Base-by-base conservation (phyloP, 2,797 vertebrate genomes). In the Chrysocyon brachyurus region DNA sequence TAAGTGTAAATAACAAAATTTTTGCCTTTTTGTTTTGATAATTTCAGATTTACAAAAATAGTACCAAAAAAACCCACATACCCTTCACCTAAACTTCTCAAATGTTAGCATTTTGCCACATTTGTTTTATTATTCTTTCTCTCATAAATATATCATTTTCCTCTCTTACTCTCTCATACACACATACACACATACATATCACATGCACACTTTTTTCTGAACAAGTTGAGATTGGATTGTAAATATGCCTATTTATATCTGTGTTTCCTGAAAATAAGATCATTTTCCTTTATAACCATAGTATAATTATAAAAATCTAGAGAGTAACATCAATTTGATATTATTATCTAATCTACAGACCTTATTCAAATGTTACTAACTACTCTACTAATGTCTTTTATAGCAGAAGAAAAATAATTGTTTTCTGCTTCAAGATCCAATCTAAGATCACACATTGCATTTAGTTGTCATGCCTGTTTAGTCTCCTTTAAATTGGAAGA, bases 21-120 rank as follows among this genome's bases (percentile, higher is more conserved):
- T 61, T 75, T 81, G 59, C 5, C 17, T 94, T 88, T 57, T 91
- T 31, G 57, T 46, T 84, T 96, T 73, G 84, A 84, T 84, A 92
- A 72, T 56, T 84, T 91, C 57, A 92, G 40, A 75, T 22, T 94
- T 91, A 56, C 21, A 49, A 85, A 95, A 92, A 59, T 33, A 72
- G 26, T 49, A 92, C 77, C 36, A 57, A 73, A 87, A 90, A 86
- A 46, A 14, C 59, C 54, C 8, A 91, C 10, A 66, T 5, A 49
- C 33, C 7, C 33, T 46, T 87, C 17, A 72, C 15, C 28, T 12
- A 63, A 36, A 64, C 3, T 83, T 10, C 9, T 54, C 59, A 87
- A 64, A 87, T 63, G 40, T 28, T 85, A 79, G 56, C 31, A 63
- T 63, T 94, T 87, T 94, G 40, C 49, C 46, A 28, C 28, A 26